A percentile compares a stretch with the other conserved stretches of the same genome.
Conservation (phyloP, 1,140 invertebrate species). For the Bradysia coprophila region DNA sequence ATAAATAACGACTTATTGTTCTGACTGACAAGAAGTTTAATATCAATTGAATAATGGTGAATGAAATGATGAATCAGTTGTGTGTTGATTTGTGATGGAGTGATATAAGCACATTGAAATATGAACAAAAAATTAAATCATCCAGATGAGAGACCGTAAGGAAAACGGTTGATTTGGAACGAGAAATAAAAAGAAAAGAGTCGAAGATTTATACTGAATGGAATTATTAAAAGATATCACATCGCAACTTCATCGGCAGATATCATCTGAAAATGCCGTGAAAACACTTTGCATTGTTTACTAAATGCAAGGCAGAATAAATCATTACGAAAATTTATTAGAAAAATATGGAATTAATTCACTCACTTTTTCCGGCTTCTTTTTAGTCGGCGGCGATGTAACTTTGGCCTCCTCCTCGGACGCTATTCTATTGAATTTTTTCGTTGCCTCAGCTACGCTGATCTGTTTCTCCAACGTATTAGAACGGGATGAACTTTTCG, state of each 20-base stretch:
- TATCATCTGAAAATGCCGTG: not conserved
- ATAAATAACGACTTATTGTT: not conserved
- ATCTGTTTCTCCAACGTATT: conserved; percentile 32
- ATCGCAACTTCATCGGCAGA: not conserved
- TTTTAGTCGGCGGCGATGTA: conserved; percentile 32
- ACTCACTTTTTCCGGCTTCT: conserved; percentile 42
- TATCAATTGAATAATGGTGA: not conserved
- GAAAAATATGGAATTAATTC: not conserved
- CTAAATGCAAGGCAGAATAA: not conserved
- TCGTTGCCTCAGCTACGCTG: conserved; percentile 78
- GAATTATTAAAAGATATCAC: not conserved
- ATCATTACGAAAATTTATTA: not conserved
- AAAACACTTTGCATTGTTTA: not conserved
- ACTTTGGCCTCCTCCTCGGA: conserved; percentile 48
- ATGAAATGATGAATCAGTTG: too few species aligned
- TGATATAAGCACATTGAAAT: not conserved
- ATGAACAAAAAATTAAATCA: not conserved
- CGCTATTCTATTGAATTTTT: conserved; percentile 82
- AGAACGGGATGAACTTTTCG: conserved; percentile 5
- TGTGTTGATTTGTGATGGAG: not conserved
- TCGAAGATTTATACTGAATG: not conserved
- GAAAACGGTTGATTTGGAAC: not conserved
- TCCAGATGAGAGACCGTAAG: not conserved
- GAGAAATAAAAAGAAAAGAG: not conserved
- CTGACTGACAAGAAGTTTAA: not conserved